Evolutionary conservation across 2,113 vertebrate species (phyloP).

Genomic region (Grammomys surdaster): DNA sequence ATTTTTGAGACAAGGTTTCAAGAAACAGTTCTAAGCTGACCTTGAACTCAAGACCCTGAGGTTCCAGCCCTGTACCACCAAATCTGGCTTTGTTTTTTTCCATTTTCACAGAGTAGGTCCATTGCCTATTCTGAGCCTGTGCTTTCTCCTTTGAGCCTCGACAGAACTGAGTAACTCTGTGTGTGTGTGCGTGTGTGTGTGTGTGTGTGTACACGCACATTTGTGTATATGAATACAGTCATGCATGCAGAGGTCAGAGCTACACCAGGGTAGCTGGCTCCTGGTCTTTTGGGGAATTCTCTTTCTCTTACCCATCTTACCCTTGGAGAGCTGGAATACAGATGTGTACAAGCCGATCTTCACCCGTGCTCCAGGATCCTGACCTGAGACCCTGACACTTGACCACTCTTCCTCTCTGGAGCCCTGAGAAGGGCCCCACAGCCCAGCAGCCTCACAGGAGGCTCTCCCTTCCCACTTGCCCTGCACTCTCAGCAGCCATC

Average conservation of each 20-base stretch:
- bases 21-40: neutral
- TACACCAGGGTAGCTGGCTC: neutral
- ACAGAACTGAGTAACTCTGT: neutral
- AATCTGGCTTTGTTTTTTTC: neutral
- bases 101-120: neutral
- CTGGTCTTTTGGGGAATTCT: too few relatives aligned
- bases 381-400: neutral
- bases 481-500: neutral
- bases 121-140: neutral
- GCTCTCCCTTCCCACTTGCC: accelerated
- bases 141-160: neutral
- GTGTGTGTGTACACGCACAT: too few relatives aligned
- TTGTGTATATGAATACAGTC: neutral
- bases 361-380: neutral
- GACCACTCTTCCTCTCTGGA: neutral
- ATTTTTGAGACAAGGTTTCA: neutral
- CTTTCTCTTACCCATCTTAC: too few relatives aligned
- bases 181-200: neutral
- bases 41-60: neutral
- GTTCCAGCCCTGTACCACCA: neutral
- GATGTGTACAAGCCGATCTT: neutral
- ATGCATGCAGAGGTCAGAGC: neutral
- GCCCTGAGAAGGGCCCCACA: neutral
- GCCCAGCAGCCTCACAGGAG: accelerated
- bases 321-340: neutral